Conservation (phyloP, 2,797 vertebrate genomes). For the Florisuga fusca region DNA sequence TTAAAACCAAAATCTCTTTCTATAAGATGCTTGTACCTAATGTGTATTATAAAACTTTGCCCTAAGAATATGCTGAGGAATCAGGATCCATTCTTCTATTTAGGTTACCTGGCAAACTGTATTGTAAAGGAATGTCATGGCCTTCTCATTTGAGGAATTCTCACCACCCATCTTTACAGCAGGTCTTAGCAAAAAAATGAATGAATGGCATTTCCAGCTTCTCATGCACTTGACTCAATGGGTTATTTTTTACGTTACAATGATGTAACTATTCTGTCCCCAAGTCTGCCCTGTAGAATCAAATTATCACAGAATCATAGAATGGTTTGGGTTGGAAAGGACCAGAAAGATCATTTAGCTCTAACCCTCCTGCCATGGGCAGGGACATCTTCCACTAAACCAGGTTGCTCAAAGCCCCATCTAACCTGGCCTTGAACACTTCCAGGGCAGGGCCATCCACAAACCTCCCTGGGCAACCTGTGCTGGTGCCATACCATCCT, state of each 20-base stretch:
- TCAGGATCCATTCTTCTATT: not conserved
- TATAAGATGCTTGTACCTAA: not conserved
- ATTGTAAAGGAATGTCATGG: not conserved
- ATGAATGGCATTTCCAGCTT: not conserved
- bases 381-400: too few relatives aligned
- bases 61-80: not conserved
- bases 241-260: not conserved
- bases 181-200: not conserved
- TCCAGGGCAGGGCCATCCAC: too few relatives aligned
- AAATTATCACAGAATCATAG: too few relatives aligned
- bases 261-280: not conserved
- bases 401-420: too few relatives aligned
- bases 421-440: too few relatives aligned
- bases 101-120: not conserved
- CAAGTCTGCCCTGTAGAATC: not conserved
- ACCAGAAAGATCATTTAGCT: too few relatives aligned
- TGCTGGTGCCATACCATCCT: too few relatives aligned
- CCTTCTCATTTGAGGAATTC: not conserved
- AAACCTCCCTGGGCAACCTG: too few relatives aligned
- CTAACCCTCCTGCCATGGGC: too few relatives aligned
- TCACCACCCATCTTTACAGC: not conserved
- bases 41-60: rapidly evolving
- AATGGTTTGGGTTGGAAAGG: too few relatives aligned
- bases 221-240: not conserved
- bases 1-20: not conserved